phyloP scores from a whole-genome alignment of 2,113 vertebrate genomes.

The Pungitius pungitius region DNA sequence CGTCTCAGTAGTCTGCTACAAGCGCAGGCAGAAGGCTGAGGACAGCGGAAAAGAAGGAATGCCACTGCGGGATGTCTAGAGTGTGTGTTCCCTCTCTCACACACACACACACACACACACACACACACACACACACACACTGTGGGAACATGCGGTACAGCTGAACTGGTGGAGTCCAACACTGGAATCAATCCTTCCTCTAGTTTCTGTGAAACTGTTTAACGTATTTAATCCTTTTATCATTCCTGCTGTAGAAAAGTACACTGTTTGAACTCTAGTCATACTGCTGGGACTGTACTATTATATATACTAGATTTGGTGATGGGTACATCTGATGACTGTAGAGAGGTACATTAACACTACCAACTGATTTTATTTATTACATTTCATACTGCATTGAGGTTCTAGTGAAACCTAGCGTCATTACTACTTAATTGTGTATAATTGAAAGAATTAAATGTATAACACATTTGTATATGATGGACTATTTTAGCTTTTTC shows the following conservation, averaged over 20 bases:
- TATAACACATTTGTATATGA: slow-evolving; percentile 51
- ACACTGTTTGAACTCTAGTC: slow-evolving; percentile 10
- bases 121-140: neutral
- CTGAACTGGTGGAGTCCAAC: slow-evolving; percentile 18
- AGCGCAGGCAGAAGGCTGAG: slow-evolving; percentile 60
- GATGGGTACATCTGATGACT: slow-evolving; percentile 51
- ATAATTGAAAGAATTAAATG: slow-evolving; percentile 1
- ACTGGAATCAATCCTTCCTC: slow-evolving; percentile 60
- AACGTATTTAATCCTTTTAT: slow-evolving; percentile 15
- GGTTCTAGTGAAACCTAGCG: slow-evolving; percentile 37
- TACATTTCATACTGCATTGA: neutral
- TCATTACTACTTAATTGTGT: slow-evolving; percentile 27
- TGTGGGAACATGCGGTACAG: slow-evolving; percentile 21
- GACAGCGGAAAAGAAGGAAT: slow-evolving; percentile 63
- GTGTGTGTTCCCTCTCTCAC: neutral
- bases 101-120: slow-evolving; percentile 4
- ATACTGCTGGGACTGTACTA: slow-evolving; percentile 1
- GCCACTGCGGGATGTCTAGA: slow-evolving; percentile 63
- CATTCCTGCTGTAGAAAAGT: slow-evolving; percentile 22
- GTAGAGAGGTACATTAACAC: slow-evolving; percentile 28
- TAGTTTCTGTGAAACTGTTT: slow-evolving; percentile 85
- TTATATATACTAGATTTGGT: slow-evolving; percentile 22
- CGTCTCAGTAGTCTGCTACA: slow-evolving; percentile 79
- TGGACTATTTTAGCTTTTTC: slow-evolving; percentile 32
- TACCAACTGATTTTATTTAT: slow-evolving; percentile 49